Conservation (phyloP, 2,888 invertebrate genomes). For the Drosophila rellima region DNA sequence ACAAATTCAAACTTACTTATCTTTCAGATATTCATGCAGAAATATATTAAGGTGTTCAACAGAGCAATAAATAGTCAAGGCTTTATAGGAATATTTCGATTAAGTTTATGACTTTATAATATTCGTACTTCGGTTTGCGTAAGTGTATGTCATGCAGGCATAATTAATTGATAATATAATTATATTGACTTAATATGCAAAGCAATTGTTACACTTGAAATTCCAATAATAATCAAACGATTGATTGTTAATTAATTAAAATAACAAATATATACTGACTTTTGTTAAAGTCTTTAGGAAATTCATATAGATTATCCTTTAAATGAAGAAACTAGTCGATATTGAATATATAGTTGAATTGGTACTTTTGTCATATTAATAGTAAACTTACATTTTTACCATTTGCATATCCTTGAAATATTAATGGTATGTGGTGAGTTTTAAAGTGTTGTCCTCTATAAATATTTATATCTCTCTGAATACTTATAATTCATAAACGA, state of each 20-base stretch:
- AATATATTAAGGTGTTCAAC: not conserved
- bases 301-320: not conserved
- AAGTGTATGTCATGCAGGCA: constrained; percentile 2
- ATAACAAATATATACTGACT: not conserved
- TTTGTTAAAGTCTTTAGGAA: not conserved
- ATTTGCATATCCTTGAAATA: no score
- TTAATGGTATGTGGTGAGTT: no score
- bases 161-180: constrained; percentile 12
- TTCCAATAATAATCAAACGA: not conserved
- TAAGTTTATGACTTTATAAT: constrained; percentile 1
- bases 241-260: not conserved
- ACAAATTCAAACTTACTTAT: not conserved
- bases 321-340: not conserved
- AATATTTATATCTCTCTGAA: no score
- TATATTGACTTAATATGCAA: constrained; percentile 7
- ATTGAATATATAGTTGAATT: no score
- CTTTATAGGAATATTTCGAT: not conserved
- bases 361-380: no score
- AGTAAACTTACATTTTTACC: no score
- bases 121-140: constrained; percentile 1
- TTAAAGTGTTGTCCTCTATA: no score
- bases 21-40: not conserved
- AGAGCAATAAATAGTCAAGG: not conserved
- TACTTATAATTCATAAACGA: no score
- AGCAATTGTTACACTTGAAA: constrained; percentile 7